Base-by-base conservation (phyloP, 2,888 invertebrate genomes). In the Torymus texanus region DNA sequence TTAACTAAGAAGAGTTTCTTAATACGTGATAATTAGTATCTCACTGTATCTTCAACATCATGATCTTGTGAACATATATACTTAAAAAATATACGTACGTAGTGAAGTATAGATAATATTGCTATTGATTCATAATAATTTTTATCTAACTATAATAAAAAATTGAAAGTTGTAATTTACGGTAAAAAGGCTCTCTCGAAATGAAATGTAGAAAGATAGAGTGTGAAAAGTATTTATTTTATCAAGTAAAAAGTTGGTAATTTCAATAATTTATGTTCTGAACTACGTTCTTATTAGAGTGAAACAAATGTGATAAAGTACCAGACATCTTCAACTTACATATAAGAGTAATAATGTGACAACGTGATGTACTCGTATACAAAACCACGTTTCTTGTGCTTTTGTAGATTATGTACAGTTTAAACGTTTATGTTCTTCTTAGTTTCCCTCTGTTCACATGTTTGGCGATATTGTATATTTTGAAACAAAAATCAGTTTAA, bases 221-320 rank as follows among this genome's bases (percentile, higher is more conserved):
- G 53, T 80, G 80, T 70, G 77, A 77, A 77, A 77, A 77, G 68
- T 70, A 74, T 80, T 80, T 80, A 80, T 74, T 77, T 65, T 16
- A 76, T 65, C 29, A 76, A 68, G 62, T 80, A 77, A 70, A 80
- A 80, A 71, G 56, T 80, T 75, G 59, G 61, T 63, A 67, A 73
- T 56, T 76, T 53, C 61, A 61, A 67, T 61, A 41, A 68, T 58
- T 73, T 53, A 24, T 63, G 41, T 59, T 66, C 18, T 58, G 10
- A 71, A 18, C 29, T 59, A n/a, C 13, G 18, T 59, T 61, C 21
- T 58, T 14, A 55, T 67, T 12, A 55, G 4, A 61, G 66, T 41
- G 70, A 79, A 67, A 65, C n/a, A 78, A 70, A 59, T 41, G 16
- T 71, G 59, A 73, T 56, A 24, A 63, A 59, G 13, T 58, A 50